Evolutionary conservation across 2,888 invertebrate genomes (phyloP), one percentile per base, ranked within the genome.

Genomic region (Acleris emargana): DNA sequence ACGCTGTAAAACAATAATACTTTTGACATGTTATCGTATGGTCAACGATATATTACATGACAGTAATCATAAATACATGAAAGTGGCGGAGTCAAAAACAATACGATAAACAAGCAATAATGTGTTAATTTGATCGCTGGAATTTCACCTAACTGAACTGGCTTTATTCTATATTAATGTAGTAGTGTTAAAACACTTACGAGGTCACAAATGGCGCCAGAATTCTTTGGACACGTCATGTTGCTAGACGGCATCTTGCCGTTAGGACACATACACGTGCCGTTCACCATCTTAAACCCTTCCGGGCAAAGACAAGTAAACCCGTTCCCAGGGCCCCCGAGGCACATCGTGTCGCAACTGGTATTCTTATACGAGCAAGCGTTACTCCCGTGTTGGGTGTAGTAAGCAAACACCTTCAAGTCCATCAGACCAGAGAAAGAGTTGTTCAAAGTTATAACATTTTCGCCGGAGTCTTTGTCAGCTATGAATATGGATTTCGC

Each of bases 281-380:
- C 94, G 17, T 83, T 80, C 0, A 75, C 66, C 73, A 86, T 88
- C 69, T 87, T 91, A 87, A 96, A 94, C 0, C 96, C 96, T 76
- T 97, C 96, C 0, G 97, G 97, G 79, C 98, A 98, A 2, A 97
- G 89, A 76, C 98, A 98, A 4, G 94, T 93, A 74, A 93, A 94
- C 0, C 90, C 93, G 59, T 94, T 93, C 18, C 93, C 93, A 0
- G 97, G 97, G 11, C 94, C 94, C 0, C 96, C 96, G 6, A 97
- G 93, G 76, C 98, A 98, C 69, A 98, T 91, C 71, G 96, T 95
- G 0, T 95, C 93, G 73, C 98, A 98, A 17, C 90, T 91, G 1
- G 84, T 93, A 50, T 93, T 94, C 69, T 86, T 88, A 49, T 88
- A 89, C 0, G 93, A 91, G 76, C 97, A 97, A 0, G 94, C 94